Evolutionary conservation across 2,888 invertebrate species (phyloP).

Genomic region (Nomada hirtipes): DNA sequence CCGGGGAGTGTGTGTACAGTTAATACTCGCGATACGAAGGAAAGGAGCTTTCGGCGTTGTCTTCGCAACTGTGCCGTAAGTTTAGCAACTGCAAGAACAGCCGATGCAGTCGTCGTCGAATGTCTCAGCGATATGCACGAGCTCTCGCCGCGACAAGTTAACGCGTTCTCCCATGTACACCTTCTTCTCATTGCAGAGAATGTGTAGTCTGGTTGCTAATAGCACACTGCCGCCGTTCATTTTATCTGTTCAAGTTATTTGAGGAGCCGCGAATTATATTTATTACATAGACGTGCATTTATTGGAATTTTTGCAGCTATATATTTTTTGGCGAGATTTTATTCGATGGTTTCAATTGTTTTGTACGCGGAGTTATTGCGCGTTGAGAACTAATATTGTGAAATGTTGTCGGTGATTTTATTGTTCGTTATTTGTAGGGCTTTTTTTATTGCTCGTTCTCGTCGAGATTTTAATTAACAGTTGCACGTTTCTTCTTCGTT

Average conservation of each 20-base stretch:
- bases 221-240: neutral
- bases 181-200: neutral
- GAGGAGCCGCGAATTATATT: neutral
- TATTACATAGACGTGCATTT: too few relatives aligned
- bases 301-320: too few relatives aligned
- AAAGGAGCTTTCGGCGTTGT: conserved; percentile 44
- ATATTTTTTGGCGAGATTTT: too few relatives aligned
- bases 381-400: too few relatives aligned
- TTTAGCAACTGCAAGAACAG: conserved; percentile 35
- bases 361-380: too few relatives aligned
- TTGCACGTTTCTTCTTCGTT: too few relatives aligned
- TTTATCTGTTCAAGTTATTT: neutral
- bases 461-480: neutral
- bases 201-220: neutral
- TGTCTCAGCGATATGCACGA: conserved; percentile 15
- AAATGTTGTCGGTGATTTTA: too few relatives aligned
- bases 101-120: conserved; percentile 32
- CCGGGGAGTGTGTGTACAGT: conserved; percentile 16
- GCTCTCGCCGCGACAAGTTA: conserved; percentile 18
- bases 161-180: neutral
- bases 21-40: conserved; percentile 46
- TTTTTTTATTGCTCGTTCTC: too few relatives aligned
- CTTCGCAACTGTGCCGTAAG: conserved; percentile 35
- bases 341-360: too few relatives aligned
- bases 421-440: too few relatives aligned